A percentile compares a stretch with the other conserved stretches of the same genome.
These are phyloP conservation scores for Chrysomela aeneicollis DNA, from an alignment of 2,888 invertebrate genomes.

Conservation along the genomic window DNA sequence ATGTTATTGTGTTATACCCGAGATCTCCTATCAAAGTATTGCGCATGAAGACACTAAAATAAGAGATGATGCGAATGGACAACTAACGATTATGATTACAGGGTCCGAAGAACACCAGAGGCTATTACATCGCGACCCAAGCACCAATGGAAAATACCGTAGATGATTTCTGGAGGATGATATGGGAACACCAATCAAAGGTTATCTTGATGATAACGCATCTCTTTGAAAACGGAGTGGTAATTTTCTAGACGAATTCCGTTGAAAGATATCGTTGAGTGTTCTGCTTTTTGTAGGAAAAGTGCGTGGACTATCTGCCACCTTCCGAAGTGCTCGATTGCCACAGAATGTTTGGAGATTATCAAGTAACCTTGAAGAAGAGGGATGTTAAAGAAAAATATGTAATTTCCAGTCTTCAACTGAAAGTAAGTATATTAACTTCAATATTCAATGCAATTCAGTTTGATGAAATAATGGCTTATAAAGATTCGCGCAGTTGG, in stretches of 20 bases:
- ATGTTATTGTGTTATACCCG: too few species aligned
- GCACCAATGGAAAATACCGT: constrained; percentile 87
- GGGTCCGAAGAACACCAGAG: constrained; percentile 85
- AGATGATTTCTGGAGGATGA: constrained; percentile 93
- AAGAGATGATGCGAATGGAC: too few species aligned
- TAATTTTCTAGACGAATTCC: constrained; percentile 57
- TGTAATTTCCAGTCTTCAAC: constrained; percentile 83
- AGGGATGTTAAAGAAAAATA: constrained; percentile 91
- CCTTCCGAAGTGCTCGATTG: constrained; percentile 92
- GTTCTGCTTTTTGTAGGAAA: constrained; percentile 68
- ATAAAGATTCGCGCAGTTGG: not conserved
- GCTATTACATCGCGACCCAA: constrained; percentile 92
- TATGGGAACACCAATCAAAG: constrained; percentile 92
- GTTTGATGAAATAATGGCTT: not conserved
- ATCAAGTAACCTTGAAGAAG: constrained; percentile 85
- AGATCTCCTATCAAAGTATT: too few species aligned
- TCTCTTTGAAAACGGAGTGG: constrained; percentile 87
- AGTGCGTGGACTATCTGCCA: constrained; percentile 90
- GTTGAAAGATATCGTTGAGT: not conserved
- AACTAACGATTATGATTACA: constrained; percentile 57
- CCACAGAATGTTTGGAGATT: constrained; percentile 86
- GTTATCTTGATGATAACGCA: constrained; percentile 91
- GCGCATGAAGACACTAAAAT: too few species aligned
- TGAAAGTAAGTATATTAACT: constrained; percentile 74
- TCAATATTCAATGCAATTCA: not conserved